A percentile compares a stretch with the other conserved stretches of the same genome.
Evolutionary conservation across 2,888 invertebrate genomes (phyloP).

Genomic region (Piscicola geometra): DNA sequence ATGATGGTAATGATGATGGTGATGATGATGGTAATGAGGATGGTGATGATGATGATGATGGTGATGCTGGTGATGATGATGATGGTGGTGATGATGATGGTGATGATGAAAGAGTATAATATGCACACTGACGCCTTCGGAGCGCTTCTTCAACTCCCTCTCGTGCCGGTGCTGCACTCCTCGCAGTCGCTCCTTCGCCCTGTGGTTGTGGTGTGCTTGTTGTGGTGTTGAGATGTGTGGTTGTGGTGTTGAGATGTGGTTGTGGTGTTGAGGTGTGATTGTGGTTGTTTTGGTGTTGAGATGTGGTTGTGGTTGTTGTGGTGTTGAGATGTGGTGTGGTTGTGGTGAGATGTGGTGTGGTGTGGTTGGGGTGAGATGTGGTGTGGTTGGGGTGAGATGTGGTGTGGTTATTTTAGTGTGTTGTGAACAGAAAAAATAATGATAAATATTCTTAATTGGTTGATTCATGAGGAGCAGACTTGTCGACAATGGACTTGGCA

Average conservation of each 20-base stretch:
- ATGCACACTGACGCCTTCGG: not conserved
- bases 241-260: too few relatives aligned
- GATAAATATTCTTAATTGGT: not conserved
- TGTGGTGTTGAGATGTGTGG: not conserved
- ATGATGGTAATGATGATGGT: constrained; percentile 21
- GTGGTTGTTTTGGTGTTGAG: too few relatives aligned
- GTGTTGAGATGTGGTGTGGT: too few relatives aligned
- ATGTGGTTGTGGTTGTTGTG: too few relatives aligned
- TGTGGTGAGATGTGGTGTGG: too few relatives aligned
- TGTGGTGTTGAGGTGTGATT: too few relatives aligned
- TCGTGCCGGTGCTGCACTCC: not conserved
- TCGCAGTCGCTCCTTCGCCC: not conserved
- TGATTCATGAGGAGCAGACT: constrained; percentile 48
- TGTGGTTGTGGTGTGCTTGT: not conserved
- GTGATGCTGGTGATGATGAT: constrained; percentile 19
- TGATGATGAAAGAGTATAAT: constrained; percentile 4
- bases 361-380: too few relatives aligned
- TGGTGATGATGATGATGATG: constrained; percentile 22
- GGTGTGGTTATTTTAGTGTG: too few relatives aligned
- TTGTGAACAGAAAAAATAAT: too few relatives aligned
- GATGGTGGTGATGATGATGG: constrained; percentile 21
- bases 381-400: too few relatives aligned
- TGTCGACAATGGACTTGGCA: constrained; percentile 75
- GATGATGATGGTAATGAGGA: constrained; percentile 7
- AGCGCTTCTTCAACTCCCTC: not conserved